A percentile compares a stretch with the other conserved stretches of the same genome.
Evolutionary conservation across 2,888 invertebrate genomes (phyloP).

Genomic region (Andrena minutula): DNA sequence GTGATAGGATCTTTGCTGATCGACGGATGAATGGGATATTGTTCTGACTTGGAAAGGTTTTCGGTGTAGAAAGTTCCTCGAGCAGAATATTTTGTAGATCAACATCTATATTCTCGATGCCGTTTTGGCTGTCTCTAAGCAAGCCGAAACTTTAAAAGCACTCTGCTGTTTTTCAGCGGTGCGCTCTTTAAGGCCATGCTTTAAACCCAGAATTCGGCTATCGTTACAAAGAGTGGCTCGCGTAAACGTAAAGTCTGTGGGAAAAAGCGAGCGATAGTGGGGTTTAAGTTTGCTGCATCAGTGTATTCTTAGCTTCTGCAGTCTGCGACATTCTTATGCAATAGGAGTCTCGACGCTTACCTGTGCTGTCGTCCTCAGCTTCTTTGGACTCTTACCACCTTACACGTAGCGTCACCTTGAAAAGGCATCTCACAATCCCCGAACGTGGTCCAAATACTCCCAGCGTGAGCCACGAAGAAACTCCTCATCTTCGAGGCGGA

Average conservation of each 20-base stretch:
- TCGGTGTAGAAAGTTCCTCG: neutral
- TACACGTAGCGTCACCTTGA: too few relatives aligned
- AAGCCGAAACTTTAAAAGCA: constrained; percentile 12
- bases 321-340: too few relatives aligned
- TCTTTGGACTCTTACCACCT: too few relatives aligned
- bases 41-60: neutral
- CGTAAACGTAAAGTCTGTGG: neutral
- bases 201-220: constrained; percentile 11
- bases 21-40: neutral
- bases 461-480: neutral
- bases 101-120: neutral
- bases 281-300: neutral
- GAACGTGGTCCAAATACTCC: constrained; percentile 6
- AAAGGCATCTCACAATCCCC: neutral
- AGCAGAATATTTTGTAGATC: neutral
- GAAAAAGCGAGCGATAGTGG: neutral
- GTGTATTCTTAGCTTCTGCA: too few relatives aligned
- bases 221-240: neutral
- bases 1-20: neutral
- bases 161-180: neutral
- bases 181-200: neutral
- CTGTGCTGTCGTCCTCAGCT: too few relatives aligned
- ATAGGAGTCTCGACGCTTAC: too few relatives aligned
- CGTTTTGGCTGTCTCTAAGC: neutral
- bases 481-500: neutral